A percentile compares a stretch with the other conserved stretches of the same genome.
phyloP scores from a whole-genome alignment of 2,113 vertebrate genomes.

The Brachirus orientalis region DNA sequence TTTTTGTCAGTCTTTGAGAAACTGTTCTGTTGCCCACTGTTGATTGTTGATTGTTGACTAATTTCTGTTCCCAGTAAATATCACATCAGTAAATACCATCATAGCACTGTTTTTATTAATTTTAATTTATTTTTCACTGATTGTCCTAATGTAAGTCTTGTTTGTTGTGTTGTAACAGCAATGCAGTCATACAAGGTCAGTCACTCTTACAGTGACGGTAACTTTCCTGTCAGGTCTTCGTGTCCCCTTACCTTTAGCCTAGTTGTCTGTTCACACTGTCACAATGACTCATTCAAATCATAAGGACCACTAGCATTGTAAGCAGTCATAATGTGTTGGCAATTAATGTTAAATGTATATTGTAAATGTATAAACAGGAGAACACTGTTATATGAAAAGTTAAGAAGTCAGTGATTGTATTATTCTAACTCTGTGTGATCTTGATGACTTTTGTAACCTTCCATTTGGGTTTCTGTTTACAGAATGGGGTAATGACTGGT shows the following conservation, averaged over 20 bases:
- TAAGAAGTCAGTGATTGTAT: background rate
- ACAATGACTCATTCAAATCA: conserved; percentile 14
- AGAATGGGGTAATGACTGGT: conserved; percentile 97
- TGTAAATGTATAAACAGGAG: background rate
- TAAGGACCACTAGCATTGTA: conserved; percentile 22
- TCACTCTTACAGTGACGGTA: conserved; percentile 11
- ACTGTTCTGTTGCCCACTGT: too few relatives aligned
- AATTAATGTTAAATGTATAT: background rate
- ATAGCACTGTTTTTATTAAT: background rate
- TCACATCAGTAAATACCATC: background rate
- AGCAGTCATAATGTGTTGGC: background rate
- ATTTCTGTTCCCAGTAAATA: conserved; percentile 2
- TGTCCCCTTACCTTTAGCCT: conserved; percentile 47
- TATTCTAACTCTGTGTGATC: background rate
- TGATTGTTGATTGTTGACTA: background rate
- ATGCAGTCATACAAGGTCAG: conserved; percentile 22
- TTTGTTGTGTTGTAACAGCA: background rate
- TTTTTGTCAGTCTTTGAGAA: background rate
- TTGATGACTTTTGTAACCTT: background rate
- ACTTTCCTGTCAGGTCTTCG: conserved; percentile 42
- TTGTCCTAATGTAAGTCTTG: conserved; percentile 2
- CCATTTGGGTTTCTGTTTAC: conserved; percentile 22
- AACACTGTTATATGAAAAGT: background rate
- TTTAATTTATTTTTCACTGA: background rate
- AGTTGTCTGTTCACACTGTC: conserved; percentile 39